These are phyloP conservation scores for Brachionus paranguensis DNA, from an alignment of 1,140 invertebrate species.

Conservation along the genomic window DNA sequence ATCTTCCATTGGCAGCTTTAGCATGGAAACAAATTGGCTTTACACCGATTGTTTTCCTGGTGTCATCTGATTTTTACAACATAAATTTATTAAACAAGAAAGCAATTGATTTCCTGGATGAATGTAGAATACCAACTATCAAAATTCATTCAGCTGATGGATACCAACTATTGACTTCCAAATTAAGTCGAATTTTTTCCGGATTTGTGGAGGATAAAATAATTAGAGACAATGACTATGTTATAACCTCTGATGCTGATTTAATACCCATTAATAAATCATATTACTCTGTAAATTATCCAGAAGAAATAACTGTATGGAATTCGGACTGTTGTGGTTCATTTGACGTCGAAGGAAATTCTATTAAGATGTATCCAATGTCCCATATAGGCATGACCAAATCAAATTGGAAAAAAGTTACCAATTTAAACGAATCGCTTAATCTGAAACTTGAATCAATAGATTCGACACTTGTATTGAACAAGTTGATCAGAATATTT, in stretches of 20 bases:
- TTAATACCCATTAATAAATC: constrained; percentile 1
- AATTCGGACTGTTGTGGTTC: constrained; percentile 41
- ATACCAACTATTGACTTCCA: neutral
- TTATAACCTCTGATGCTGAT: constrained; percentile 8
- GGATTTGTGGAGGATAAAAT: neutral
- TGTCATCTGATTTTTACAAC: neutral
- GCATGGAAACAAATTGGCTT: neutral
- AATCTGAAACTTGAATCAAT: neutral
- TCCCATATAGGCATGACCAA: constrained; percentile 41
- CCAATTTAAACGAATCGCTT: neutral
- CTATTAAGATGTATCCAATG: constrained; percentile 42
- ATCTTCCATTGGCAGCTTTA: neutral
- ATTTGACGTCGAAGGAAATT: constrained; percentile 28
- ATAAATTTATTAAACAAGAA: neutral
- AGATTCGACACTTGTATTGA: neutral
- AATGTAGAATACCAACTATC: neutral
- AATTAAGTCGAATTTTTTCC: neutral
- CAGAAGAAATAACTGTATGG: neutral
- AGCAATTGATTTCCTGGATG: neutral
- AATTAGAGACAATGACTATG: constrained; percentile 14
- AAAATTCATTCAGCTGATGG: neutral
- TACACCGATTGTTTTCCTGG: neutral
- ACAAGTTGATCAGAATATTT: neutral
- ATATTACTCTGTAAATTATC: neutral
- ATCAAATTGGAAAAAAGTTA: constrained; percentile 39